Evolutionary conservation across 2,888 invertebrate species (phyloP).

Genomic region (Andrena trimmerana): DNA sequence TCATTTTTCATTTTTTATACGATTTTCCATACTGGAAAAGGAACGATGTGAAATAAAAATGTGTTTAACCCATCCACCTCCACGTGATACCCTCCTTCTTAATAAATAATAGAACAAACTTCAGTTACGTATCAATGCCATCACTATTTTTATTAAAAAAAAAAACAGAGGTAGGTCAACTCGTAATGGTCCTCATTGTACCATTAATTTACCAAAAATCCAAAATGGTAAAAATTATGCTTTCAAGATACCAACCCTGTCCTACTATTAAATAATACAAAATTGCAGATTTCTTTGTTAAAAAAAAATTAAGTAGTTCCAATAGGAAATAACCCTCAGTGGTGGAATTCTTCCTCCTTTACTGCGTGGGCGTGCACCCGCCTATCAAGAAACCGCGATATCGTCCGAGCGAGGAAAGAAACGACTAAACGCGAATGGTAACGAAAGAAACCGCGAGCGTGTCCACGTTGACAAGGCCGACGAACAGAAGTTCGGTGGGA

Average conservation of each 20-base stretch:
- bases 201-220: background rate
- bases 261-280: too few species aligned
- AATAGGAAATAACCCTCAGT: background rate
- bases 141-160: background rate
- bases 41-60: too few species aligned
- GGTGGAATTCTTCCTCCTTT: conserved; percentile 3
- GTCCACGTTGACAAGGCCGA: conserved; percentile 32
- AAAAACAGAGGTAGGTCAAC: too few species aligned
- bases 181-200: too few species aligned
- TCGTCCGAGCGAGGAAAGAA: background rate
- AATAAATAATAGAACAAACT: background rate
- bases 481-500: background rate
- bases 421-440: conserved; percentile 10
- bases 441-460: conserved; percentile 46
- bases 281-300: background rate
- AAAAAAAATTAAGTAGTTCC: background rate
- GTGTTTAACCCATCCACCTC: too few species aligned
- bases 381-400: conserved; percentile 47
- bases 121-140: background rate
- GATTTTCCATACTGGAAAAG: too few species aligned
- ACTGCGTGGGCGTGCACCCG: conserved; percentile 26
- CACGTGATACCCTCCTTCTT: background rate
- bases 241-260: too few species aligned
- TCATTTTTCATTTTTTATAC: too few species aligned
- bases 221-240: background rate